Evolutionary conservation across 2,113 vertebrate genomes (phyloP).

Genomic region (Pygoscelis antarcticus): DNA sequence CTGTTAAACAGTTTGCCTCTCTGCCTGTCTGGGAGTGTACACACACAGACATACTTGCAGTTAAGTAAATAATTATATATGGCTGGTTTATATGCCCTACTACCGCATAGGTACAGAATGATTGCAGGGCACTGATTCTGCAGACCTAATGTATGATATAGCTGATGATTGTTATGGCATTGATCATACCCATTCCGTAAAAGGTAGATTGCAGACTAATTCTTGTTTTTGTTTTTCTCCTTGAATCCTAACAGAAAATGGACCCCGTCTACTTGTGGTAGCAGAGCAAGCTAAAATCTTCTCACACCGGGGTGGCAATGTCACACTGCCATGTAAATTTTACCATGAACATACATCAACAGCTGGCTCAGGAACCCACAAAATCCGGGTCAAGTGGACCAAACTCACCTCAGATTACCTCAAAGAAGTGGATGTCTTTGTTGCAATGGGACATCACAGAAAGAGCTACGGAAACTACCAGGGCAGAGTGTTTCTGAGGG

Average conservation of each 20-base stretch:
- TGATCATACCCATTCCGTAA: background rate
- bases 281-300: conserved; percentile 84
- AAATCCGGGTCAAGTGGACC: conserved; percentile 90
- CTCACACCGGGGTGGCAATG: conserved; percentile 81
- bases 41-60: background rate
- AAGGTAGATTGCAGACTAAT: background rate
- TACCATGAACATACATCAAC: conserved; percentile 59
- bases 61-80: background rate
- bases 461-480: conserved; percentile 84
- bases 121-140: background rate
- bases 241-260: conserved; percentile 77
- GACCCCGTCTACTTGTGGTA: conserved; percentile 83
- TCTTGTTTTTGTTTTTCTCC: background rate
- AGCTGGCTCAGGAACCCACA: conserved; percentile 71
- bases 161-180: background rate
- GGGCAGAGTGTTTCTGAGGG: conserved; percentile 78
- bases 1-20: background rate
- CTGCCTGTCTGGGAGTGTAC: background rate
- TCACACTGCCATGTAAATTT: conserved; percentile 88
- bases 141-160: background rate
- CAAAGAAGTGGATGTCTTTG: conserved; percentile 84
- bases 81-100: background rate
- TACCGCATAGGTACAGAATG: background rate
- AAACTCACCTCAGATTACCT: conserved; percentile 85
- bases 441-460: conserved; percentile 89